These are phyloP conservation scores for Limnephilus auricula DNA, from an alignment of 2,888 invertebrate species.

Conservation along the genomic window DNA sequence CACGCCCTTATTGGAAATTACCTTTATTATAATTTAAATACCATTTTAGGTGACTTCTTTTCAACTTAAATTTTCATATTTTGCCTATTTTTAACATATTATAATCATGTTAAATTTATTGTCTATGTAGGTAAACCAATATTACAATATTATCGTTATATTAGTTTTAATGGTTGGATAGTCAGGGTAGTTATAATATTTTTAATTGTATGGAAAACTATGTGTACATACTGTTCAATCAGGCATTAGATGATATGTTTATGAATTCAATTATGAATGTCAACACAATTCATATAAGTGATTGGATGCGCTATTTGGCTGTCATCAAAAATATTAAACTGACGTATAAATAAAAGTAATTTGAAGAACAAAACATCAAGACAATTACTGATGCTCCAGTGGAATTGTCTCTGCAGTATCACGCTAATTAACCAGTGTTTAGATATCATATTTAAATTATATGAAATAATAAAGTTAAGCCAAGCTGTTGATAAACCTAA, in stretches of 20 bases:
- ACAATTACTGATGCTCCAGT: no score
- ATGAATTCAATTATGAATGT: neutral
- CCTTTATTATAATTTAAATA: neutral
- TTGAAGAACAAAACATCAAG: neutral
- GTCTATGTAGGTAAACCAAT: neutral
- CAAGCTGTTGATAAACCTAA: no score
- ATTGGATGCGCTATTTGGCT: neutral
- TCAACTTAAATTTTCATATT: neutral
- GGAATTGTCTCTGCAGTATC: neutral
- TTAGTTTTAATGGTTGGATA: neutral
- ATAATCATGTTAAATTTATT: neutral
- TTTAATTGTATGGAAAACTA: neutral
- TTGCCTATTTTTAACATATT: neutral
- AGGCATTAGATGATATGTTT: neutral
- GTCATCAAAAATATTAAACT: neutral
- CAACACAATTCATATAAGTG: neutral
- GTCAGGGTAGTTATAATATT: neutral
- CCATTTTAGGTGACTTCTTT: neutral
- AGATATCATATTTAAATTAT: no score
- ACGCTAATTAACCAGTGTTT: neutral
- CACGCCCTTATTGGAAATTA: neutral
- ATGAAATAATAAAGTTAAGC: no score
- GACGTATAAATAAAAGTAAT: neutral
- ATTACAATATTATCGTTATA: neutral
- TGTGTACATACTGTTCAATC: neutral